Base-by-base conservation (phyloP, 1,140 invertebrate species). In the Helicorthomorpha holstii region DNA sequence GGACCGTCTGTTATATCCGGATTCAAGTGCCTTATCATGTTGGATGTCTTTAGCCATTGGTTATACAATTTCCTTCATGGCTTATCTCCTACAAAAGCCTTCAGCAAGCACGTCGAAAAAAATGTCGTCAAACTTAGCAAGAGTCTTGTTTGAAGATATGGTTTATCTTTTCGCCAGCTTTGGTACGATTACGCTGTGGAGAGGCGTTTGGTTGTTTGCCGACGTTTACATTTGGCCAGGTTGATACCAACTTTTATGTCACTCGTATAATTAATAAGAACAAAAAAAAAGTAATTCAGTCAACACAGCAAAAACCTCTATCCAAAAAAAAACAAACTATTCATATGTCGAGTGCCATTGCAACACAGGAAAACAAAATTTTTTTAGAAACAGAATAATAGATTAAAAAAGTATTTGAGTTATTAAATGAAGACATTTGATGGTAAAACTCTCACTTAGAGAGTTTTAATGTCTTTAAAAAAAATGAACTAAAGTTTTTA, bases 181-280 rank as follows among this genome's bases (percentile, higher is more conserved):
- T 49, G 84, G 83, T 2, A 85, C 84, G 1, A 78, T 89, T 25
- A 88, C 88, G 65, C 79, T 86, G 0, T 90, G 86, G 86, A 72
- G 85, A 45, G 85, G 85, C 3, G 75, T 88, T 27, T 89, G 86
- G 86, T 80, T 75, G 52, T 60, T 83, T 21, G 70, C 86, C 1
- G 81, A 89, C 62, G 66, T 82, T n/a, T 86, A 83, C 65, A 71
- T 87, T 43, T 72, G 85, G 48, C 82, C 83, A 25, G 50, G 50
- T n/a, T 51, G 12, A 26, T 4, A 27, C 27, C 16, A 3, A n/a
- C 49, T 50, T 16, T 38, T 16, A 19, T 50, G 7, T 7, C 3
- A 24, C 24, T 41, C 16, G 41, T 22, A 25, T 7, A 38, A 12
- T 7, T 38, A 41, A n/a, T 41, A 7, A 19, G 12, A 43, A 42